phyloP scores from a whole-genome alignment of 2,797 vertebrate genomes.

The Coregonus sp. region DNA sequence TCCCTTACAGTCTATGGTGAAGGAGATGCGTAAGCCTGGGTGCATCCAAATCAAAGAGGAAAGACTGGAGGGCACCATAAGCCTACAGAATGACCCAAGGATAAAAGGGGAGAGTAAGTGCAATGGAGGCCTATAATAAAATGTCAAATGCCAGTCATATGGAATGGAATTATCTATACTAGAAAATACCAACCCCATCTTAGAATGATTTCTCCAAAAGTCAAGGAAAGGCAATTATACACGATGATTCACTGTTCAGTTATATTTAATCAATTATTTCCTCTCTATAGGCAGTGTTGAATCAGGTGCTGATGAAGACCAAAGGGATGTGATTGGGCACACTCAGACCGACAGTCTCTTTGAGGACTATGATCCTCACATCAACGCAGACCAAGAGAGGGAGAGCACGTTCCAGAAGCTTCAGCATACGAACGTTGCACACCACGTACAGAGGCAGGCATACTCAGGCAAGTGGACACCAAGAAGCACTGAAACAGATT shows the following conservation, averaged over 20 bases:
- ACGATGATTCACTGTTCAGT: not conserved
- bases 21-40: not conserved
- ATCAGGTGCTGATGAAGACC: constrained; percentile 3
- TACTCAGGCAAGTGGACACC: not conserved
- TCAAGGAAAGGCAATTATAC: not conserved
- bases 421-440: not conserved
- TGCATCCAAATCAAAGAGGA: constrained; percentile 13
- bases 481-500: constrained; percentile 6
- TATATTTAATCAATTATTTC: not conserved
- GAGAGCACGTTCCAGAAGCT: not conserved
- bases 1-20: constrained; percentile 10
- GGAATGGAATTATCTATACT: not conserved
- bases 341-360: not conserved
- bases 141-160: not conserved
- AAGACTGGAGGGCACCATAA: constrained; percentile 1
- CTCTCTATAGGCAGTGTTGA: not conserved
- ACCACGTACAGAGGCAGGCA: not conserved
- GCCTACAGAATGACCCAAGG: not conserved
- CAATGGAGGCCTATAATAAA: not conserved
- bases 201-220: not conserved
- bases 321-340: not conserved
- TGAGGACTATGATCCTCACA: not conserved
- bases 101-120: constrained; percentile 8
- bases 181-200: not conserved
- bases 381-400: not conserved